These are phyloP conservation scores for Lacerta viridis DNA, from an alignment of 2,797 vertebrate species.

Conservation along the genomic window DNA sequence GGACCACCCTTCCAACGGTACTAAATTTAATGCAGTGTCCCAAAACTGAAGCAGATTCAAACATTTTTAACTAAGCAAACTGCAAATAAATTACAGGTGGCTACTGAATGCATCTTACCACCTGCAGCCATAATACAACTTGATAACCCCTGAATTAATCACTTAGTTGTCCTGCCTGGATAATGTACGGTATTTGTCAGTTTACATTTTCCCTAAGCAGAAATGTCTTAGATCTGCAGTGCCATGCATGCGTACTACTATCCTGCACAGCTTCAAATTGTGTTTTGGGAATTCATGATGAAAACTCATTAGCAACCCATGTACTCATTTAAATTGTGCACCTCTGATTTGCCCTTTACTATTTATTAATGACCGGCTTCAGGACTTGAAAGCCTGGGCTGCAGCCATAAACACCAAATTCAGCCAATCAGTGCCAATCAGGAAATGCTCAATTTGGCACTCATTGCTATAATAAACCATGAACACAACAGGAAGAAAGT, in stretches of 20 bases:
- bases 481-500: constrained; percentile 32
- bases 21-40: too few relatives aligned
- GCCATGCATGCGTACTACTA: neutral
- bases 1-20: too few relatives aligned
- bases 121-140: neutral
- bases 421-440: constrained; percentile 10
- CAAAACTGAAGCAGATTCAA: too few relatives aligned
- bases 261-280: neutral
- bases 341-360: neutral
- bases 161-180: neutral
- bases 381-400: neutral
- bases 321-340: constrained; percentile 9
- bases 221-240: neutral
- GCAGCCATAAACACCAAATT: neutral
- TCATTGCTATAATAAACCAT: constrained; percentile 11
- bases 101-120: neutral
- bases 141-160: constrained; percentile 13
- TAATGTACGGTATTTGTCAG: neutral
- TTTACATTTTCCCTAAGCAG: neutral
- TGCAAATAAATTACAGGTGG: neutral
- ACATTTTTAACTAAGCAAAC: neutral
- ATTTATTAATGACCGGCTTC: neutral
- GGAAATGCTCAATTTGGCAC: neutral
- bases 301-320: constrained; percentile 25
- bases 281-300: neutral